Conservation (phyloP, 35 echinoderm and acorn worm genomes). For the Diadema setosum region DNA sequence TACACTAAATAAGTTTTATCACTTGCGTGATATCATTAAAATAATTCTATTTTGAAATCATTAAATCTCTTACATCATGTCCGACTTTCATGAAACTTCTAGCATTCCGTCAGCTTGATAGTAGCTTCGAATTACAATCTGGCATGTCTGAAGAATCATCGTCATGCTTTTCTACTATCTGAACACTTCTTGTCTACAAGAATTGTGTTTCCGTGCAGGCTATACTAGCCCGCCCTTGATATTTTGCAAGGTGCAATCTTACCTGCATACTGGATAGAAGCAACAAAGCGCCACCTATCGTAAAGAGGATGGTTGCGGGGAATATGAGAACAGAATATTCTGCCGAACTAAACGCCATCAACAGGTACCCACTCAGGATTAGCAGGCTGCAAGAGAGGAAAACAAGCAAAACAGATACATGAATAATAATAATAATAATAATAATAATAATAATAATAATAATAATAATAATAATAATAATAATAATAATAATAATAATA, state of each 20-base stretch:
- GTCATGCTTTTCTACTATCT: background rate
- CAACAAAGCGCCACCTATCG: background rate
- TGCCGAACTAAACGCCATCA: background rate
- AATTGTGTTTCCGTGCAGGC: too few relatives aligned
- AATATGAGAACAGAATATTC: background rate
- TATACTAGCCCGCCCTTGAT: background rate
- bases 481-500: too few relatives aligned
- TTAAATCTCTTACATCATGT: too few relatives aligned
- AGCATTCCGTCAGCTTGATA: background rate
- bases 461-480: too few relatives aligned
- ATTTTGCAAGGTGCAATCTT: background rate
- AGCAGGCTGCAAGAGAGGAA: background rate
- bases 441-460: too few relatives aligned
- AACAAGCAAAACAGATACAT: too few relatives aligned
- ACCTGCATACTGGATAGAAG: background rate
- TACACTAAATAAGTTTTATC: too few relatives aligned
- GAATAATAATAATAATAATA: too few relatives aligned
- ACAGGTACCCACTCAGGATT: background rate
- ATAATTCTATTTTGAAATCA: too few relatives aligned
- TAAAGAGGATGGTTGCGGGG: background rate
- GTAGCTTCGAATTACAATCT: background rate
- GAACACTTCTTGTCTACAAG: background rate
- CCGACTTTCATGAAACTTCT: too few relatives aligned
- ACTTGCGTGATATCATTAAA: too few relatives aligned
- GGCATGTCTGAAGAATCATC: background rate